Percentiles rank a stretch among this genome's conserved stretches.
These are phyloP conservation scores for Acanthurus leucopareius DNA, from an alignment of 2,797 vertebrate genomes.

Conservation along the genomic window DNA sequence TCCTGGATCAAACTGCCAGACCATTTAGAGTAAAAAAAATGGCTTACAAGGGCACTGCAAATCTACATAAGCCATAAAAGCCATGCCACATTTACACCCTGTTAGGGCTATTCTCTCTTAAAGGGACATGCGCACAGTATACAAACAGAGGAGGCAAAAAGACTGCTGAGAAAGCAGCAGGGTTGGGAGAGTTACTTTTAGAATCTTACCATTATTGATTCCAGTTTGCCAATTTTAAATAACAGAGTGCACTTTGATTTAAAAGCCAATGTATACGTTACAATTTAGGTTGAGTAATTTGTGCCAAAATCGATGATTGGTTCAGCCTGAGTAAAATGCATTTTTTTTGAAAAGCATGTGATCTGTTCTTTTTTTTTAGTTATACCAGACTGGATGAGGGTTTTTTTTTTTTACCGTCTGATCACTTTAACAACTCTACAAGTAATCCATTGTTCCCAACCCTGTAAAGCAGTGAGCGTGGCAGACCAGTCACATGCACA, in stretches of 20 bases:
- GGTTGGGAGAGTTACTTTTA: slow-evolving; percentile 68
- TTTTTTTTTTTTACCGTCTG: slow-evolving; percentile 33
- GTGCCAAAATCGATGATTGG: slow-evolving; percentile 9
- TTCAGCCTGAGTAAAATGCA: slow-evolving; percentile 7
- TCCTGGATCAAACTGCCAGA: slow-evolving; percentile 66
- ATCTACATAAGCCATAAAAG: slow-evolving; percentile 83
- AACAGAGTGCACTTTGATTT: slow-evolving; percentile 13
- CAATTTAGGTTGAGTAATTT: neutral
- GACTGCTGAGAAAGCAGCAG: slow-evolving; percentile 77
- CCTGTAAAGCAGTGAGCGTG: slow-evolving; percentile 76
- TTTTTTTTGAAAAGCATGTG: slow-evolving; percentile 45
- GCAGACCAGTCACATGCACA: slow-evolving; percentile 80
- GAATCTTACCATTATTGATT: slow-evolving; percentile 32
- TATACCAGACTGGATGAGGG: slow-evolving; percentile 35
- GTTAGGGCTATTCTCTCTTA: slow-evolving; percentile 82
- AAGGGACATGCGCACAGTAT: slow-evolving; percentile 89
- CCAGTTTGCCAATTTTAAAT: slow-evolving; percentile 18
- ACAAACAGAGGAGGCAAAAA: slow-evolving; percentile 82
- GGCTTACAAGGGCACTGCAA: slow-evolving; percentile 77
- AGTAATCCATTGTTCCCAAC: slow-evolving; percentile 76
- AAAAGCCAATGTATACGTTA: slow-evolving; percentile 5
- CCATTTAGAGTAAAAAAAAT: slow-evolving; percentile 68
- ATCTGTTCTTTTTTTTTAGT: slow-evolving; percentile 23
- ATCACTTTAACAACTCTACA: slow-evolving; percentile 43
- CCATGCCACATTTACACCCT: slow-evolving; percentile 82